Evolutionary conservation across 1,140 invertebrate genomes (phyloP).

Genomic region (Mya arenaria): DNA sequence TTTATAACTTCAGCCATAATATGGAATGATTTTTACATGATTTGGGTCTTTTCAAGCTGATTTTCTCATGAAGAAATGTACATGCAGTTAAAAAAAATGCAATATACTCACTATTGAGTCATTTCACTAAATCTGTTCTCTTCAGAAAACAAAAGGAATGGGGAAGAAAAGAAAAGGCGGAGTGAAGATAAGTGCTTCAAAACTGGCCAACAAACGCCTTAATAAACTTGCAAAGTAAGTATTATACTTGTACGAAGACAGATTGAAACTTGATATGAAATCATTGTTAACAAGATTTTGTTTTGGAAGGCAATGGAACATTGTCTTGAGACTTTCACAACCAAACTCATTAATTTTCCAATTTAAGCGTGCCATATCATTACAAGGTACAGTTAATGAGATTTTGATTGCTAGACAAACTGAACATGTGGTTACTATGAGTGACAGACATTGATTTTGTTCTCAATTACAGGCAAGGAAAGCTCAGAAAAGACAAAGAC

Average conservation of each 20-base stretch:
- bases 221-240: constrained; percentile 73
- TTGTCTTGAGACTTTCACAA: not conserved
- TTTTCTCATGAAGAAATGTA: too few species aligned
- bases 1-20: too few species aligned
- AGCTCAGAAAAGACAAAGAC: constrained; percentile 70
- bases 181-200: constrained; percentile 65
- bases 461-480: constrained; percentile 66
- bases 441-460: not conserved
- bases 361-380: too few species aligned
- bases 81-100: too few species aligned
- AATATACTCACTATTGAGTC: too few species aligned
- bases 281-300: not conserved
- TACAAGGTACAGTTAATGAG: not conserved
- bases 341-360: not conserved
- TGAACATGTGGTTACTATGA: not conserved
- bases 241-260: not conserved
- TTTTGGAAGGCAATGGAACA: not conserved
- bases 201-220: constrained; percentile 75
- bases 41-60: too few species aligned
- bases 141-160: constrained; percentile 53
- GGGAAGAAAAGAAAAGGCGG: constrained; percentile 43
- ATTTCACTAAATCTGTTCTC: constrained; percentile 17
- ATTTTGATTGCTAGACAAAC: not conserved
- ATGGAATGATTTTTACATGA: too few species aligned
- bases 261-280: not conserved